Conservation (phyloP, 2,113 vertebrate genomes). For the Vidua macroura region DNA sequence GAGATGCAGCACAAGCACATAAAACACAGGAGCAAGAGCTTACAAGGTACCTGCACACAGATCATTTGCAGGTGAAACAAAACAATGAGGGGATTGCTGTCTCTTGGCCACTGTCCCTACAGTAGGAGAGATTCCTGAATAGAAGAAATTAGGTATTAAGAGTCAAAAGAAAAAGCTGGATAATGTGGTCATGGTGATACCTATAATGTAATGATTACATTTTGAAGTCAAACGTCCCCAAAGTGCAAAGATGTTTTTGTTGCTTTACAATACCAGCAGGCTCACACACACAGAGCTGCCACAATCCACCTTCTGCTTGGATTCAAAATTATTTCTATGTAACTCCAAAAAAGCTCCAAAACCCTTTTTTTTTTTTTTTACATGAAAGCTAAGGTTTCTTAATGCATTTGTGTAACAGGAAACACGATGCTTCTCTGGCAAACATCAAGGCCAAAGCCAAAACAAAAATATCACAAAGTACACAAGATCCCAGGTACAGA, state of each 20-base stretch:
- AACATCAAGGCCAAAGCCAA: background rate
- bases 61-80: background rate
- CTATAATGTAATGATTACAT: background rate
- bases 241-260: background rate
- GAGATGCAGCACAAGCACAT: background rate
- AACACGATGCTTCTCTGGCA: background rate
- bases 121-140: background rate
- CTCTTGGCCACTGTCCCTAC: background rate
- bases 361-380: background rate
- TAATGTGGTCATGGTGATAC: background rate
- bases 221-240: background rate
- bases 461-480: background rate
- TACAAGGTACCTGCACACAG: background rate
- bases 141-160: background rate
- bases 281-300: fast-evolving
- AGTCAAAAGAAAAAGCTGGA: background rate
- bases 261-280: background rate
- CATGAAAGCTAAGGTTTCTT: background rate
- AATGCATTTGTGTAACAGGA: background rate
- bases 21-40: background rate
- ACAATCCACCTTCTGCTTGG: background rate
- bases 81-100: background rate
- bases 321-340: background rate
- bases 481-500: background rate
- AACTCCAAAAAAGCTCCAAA: background rate